phyloP scores from a whole-genome alignment of 2,888 invertebrate genomes.

The Lithosia quadra region DNA sequence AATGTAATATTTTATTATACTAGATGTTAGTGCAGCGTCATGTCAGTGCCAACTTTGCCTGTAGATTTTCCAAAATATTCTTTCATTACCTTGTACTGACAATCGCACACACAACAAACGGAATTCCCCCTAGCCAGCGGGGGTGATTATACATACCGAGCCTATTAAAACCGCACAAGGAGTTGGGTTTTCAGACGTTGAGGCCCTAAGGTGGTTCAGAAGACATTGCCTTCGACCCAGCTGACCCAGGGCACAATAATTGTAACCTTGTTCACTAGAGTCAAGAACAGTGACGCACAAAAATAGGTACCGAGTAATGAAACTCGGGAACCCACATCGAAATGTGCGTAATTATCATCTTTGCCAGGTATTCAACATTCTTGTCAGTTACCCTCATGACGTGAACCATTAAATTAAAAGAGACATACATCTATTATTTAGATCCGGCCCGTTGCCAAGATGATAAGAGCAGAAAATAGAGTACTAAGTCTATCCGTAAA shows the following conservation, averaged over 20 bases:
- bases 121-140: too few relatives aligned
- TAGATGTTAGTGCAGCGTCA: background rate
- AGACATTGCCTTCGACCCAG: too few relatives aligned
- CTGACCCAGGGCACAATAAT: too few relatives aligned
- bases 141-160: too few relatives aligned
- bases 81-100: background rate
- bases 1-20: slow-evolving; percentile 23
- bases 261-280: too few relatives aligned
- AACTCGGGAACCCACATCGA: background rate
- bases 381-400: slow-evolving; percentile 1
- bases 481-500: background rate
- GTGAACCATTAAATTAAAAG: background rate
- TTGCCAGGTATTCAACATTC: slow-evolving; percentile 1
- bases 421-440: background rate
- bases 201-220: too few relatives aligned
- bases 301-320: background rate
- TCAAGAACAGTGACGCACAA: too few relatives aligned
- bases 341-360: background rate
- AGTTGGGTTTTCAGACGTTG: too few relatives aligned
- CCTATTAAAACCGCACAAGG: too few relatives aligned
- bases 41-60: background rate
- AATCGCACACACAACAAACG: too few relatives aligned
- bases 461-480: slow-evolving; percentile 22
- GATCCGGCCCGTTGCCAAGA: background rate
- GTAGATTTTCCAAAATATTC: background rate